Evolutionary conservation across 2,113 vertebrate genomes (phyloP).

Genomic region (Eupsittula cactorum): DNA sequence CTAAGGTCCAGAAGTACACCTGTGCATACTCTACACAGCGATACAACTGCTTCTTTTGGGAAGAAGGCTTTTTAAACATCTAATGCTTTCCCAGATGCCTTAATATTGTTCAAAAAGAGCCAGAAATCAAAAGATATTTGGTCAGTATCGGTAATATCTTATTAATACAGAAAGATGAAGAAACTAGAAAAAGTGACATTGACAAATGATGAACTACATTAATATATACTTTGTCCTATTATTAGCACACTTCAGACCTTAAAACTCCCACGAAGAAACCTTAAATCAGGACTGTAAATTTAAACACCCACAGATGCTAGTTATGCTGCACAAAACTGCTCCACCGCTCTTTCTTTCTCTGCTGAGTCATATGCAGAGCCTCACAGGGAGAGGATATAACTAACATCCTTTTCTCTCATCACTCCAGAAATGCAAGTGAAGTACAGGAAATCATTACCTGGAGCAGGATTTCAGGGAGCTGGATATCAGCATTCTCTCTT

Average conservation of each 20-base stretch:
- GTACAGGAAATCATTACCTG: neutral
- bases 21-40: neutral
- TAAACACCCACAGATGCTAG: neutral
- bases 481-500: neutral
- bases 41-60: neutral
- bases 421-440: neutral
- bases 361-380: neutral
- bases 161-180: slow-evolving; percentile 18
- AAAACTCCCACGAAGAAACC: neutral
- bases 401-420: neutral
- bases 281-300: neutral
- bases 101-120: neutral
- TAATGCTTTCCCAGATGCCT: neutral
- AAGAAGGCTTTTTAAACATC: neutral
- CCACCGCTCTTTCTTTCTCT: neutral
- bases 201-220: slow-evolving; percentile 8
- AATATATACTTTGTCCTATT: neutral
- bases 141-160: neutral
- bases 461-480: neutral
- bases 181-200: slow-evolving; percentile 3
- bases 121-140: neutral
- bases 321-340: neutral
- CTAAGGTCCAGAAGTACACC: neutral
- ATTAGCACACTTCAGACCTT: neutral
- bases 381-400: neutral